phyloP scores from a whole-genome alignment of 2,113 vertebrate genomes.

The Parotia lawesii region DNA sequence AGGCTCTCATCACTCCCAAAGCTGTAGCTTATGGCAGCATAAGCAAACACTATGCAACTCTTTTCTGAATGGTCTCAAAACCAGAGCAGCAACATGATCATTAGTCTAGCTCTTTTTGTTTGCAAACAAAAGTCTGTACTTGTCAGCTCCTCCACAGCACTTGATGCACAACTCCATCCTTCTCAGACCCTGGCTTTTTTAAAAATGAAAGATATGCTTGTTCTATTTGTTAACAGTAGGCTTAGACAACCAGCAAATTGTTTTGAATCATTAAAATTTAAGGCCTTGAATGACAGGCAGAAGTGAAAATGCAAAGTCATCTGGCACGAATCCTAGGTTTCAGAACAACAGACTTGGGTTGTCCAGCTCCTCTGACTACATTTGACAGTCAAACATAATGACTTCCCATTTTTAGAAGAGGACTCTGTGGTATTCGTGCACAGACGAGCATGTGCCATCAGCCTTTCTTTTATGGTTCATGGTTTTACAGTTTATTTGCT shows the following conservation, averaged over 20 bases:
- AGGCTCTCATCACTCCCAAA: neutral
- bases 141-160: constrained; percentile 3
- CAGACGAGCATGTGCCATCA: neutral
- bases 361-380: neutral
- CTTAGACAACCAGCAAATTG: neutral
- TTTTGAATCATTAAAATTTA: neutral
- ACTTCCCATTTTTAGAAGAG: neutral
- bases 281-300: neutral
- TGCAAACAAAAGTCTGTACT: neutral
- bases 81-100: neutral
- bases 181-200: neutral
- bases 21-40: neutral
- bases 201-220: neutral
- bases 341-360: neutral
- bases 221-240: neutral
- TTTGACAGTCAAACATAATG: neutral
- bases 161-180: neutral
- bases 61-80: neutral
- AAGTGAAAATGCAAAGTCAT: constrained; percentile 38
- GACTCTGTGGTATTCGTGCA: neutral
- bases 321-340: neutral
- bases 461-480: neutral
- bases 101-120: neutral
- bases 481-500: neutral
- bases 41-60: neutral